Evolutionary conservation across 2,113 vertebrate genomes (phyloP).

Genomic region (Tursiops truncatus): DNA sequence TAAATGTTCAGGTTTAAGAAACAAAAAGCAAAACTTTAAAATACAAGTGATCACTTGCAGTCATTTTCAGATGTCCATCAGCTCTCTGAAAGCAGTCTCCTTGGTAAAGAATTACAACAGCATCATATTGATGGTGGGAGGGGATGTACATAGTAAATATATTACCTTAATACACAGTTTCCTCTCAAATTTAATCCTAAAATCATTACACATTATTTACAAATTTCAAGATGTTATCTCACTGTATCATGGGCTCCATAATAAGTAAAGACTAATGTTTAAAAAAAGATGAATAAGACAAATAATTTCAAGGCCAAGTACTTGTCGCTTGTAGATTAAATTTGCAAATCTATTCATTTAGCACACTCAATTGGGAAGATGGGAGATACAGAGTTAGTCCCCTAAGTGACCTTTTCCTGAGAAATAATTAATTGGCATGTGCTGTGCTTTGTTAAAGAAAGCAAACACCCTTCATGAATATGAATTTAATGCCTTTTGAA

Average conservation of each 20-base stretch:
- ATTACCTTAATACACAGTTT: neutral
- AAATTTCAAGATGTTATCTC: conserved; percentile 56
- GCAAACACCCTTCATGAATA: conserved; percentile 78
- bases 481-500: conserved; percentile 71
- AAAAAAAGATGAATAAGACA: conserved; percentile 46
- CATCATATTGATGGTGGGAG: too few relatives aligned
- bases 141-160: neutral
- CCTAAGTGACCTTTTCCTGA: conserved; percentile 66
- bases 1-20: neutral
- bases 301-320: conserved; percentile 71
- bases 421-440: conserved; percentile 81
- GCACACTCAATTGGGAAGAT: conserved; percentile 57
- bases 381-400: conserved; percentile 62
- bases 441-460: conserved; percentile 74
- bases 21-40: neutral
- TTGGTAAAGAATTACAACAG: neutral
- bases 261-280: conserved; percentile 43
- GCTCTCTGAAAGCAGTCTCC: neutral
- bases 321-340: conserved; percentile 58
- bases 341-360: conserved; percentile 66
- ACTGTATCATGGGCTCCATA: neutral
- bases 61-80: neutral
- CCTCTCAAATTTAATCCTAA: conserved; percentile 20
- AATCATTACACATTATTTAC: conserved; percentile 26
- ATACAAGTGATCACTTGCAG: neutral